A percentile compares a stretch with the other conserved stretches of the same genome.
Conservation (phyloP, 2,797 vertebrate species). For the Anolis apletophallus region DNA sequence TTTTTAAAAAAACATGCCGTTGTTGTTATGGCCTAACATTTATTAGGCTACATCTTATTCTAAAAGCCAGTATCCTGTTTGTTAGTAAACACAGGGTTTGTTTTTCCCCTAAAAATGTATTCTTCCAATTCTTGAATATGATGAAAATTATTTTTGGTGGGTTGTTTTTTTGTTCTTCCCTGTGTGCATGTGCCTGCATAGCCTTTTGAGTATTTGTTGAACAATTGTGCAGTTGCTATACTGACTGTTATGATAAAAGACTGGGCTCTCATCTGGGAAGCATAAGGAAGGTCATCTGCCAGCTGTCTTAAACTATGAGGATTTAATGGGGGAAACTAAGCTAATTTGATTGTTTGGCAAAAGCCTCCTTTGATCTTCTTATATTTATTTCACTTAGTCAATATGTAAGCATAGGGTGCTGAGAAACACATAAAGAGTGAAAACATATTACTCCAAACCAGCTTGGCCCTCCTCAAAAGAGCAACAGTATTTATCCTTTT, state of each 20-base stretch:
- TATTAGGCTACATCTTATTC: not conserved
- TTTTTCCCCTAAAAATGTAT: too few species aligned
- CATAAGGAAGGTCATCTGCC: slow-evolving; percentile 49
- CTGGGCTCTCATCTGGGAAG: slow-evolving; percentile 40
- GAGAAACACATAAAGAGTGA: slow-evolving; percentile 50
- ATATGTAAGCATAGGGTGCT: slow-evolving; percentile 40
- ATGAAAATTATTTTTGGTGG: not conserved
- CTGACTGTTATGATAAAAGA: slow-evolving; percentile 29
- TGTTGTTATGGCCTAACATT: not conserved
- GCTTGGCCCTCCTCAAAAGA: slow-evolving; percentile 45
- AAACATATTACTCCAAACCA: slow-evolving; percentile 53
- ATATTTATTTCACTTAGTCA: slow-evolving; percentile 52
- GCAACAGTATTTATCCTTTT: slow-evolving; percentile 65
- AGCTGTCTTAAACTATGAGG: slow-evolving; percentile 56
- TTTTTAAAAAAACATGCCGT: not conserved
- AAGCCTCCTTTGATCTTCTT: slow-evolving; percentile 49
- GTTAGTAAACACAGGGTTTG: not conserved
- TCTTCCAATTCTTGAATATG: not conserved
- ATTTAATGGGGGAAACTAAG: slow-evolving; percentile 62
- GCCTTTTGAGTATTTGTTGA: slow-evolving; percentile 23
- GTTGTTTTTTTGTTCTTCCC: not conserved
- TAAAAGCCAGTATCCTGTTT: too few species aligned
- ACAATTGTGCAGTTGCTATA: slow-evolving; percentile 14
- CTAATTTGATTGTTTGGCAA: slow-evolving; percentile 58
- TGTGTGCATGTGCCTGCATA: not conserved